Evolutionary conservation across 2,797 vertebrate species (phyloP), one percentile per base, ranked within the genome.

Genomic region (Gymnothorax javanicus): DNA sequence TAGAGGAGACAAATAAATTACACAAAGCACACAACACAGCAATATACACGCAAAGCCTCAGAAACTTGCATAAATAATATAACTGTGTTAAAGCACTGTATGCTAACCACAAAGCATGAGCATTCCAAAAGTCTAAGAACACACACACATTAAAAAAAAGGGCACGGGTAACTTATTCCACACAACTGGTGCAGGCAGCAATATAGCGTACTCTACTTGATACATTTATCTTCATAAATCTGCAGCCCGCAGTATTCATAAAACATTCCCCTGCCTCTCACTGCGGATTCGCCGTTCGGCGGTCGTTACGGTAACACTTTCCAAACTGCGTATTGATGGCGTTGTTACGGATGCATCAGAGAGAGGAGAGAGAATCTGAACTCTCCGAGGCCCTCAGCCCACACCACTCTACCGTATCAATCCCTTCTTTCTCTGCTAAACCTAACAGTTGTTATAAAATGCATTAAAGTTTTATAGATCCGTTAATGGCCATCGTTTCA

Each of bases 401-500:
- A 23, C 84, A 27, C 11, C 84, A 85, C 67, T 75, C 84, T 91
- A 91, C 92, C 91, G 90, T 90, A 91, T 91, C 89, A 91, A 90
- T 71, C 86, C 82, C 54, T 79, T 7, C 43, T 84, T 75, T 86
- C 71, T 7, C 91, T 62, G 87, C 90, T 89, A 92, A 93, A 91
- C 93, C 92, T 92, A 91, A 1, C 88, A 89, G 93, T 94, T 92
- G 90, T 91, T 90, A 87, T 91, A 87, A 92, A 92, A 92, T 91
- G 92, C 93, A 95, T 95, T 95, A 95, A 94, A 95, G 92, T 95
- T 95, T 95, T 90, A 95, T 95, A 93, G 79, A 87, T 88, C 93
- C 89, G 92, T 94, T 95, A 94, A 94, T 93, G 93, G 90, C 94
- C 93, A 95, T 94, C 91, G 92, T 90, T 92, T 90, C 91, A 90